phyloP scores from a whole-genome alignment of 2,797 vertebrate species.

The Neosilurus mollespiculum region DNA sequence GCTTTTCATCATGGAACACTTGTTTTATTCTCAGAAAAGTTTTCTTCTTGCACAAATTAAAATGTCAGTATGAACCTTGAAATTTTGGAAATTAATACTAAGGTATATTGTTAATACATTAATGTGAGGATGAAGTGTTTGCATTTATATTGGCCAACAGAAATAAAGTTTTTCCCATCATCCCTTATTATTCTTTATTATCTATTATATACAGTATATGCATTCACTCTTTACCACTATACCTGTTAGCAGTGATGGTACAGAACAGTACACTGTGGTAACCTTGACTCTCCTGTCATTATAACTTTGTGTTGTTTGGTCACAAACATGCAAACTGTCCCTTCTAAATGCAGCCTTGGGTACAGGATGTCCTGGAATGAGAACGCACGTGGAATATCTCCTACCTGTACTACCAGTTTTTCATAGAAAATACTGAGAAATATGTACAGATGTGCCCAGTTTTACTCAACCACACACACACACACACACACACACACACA shows the following conservation, averaged over 20 bases:
- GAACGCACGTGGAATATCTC: background rate
- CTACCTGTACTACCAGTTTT: background rate
- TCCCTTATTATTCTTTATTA: no score
- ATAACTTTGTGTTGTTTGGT: background rate
- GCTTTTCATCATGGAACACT: conserved; percentile 15
- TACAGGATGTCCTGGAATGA: background rate
- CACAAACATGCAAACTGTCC: background rate
- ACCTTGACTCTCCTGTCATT: background rate
- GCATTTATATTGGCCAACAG: background rate
- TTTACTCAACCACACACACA: background rate
- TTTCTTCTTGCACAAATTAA: background rate
- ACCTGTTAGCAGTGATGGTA: background rate
- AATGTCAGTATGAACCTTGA: background rate
- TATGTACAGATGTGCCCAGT: background rate
- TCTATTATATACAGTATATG: no score
- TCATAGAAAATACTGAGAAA: background rate
- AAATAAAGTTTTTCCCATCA: no score
- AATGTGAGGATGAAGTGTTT: background rate
- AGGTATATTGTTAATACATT: background rate
- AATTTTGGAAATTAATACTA: background rate
- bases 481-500: background rate
- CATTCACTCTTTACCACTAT: background rate
- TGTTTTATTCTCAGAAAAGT: background rate
- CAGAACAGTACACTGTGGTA: background rate
- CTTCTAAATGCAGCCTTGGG: background rate